Conservation (phyloP, 2,113 vertebrate species). For the Rafetus swinhoei region DNA sequence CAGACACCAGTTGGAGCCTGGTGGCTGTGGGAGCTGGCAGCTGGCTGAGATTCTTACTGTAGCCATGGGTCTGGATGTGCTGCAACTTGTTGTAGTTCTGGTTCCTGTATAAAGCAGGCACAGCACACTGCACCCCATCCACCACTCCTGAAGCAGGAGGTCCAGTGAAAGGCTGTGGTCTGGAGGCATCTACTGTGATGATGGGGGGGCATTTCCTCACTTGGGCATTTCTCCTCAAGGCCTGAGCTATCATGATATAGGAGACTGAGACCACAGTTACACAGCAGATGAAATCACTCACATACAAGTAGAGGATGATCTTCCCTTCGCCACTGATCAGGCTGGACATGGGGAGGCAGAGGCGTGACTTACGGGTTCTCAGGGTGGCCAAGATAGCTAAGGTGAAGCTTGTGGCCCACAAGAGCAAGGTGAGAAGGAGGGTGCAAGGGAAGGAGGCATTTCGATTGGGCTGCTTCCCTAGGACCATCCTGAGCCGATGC, state of each 20-base stretch:
- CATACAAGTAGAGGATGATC: conserved; percentile 88
- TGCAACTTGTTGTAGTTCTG: conserved; percentile 89
- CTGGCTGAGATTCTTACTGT: conserved; percentile 75
- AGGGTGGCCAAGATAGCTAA: conserved; percentile 90
- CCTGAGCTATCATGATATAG: conserved; percentile 93
- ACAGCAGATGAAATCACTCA: conserved; percentile 93
- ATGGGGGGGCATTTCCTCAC: conserved; percentile 86
- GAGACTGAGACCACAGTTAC: conserved; percentile 90
- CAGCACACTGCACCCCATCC: conserved; percentile 78
- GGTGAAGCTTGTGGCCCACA: conserved; percentile 95
- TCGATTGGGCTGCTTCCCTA: conserved; percentile 91
- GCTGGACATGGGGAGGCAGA: conserved; percentile 92
- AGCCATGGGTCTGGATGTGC: conserved; percentile 82
- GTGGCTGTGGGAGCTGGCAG: conserved; percentile 45
- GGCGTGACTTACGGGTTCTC: conserved; percentile 83
- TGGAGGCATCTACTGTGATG: conserved; percentile 81
- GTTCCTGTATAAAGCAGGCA: conserved; percentile 89
- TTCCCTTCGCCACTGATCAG: conserved; percentile 80
- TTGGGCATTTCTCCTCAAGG: conserved; percentile 89
- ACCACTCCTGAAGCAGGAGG: conserved; percentile 34
- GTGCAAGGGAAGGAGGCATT: conserved; percentile 89
- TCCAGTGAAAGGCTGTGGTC: conserved; percentile 82
- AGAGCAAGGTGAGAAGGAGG: conserved; percentile 86
- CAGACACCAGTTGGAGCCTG: conserved; percentile 86
- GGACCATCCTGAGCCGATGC: conserved; percentile 92